Evolutionary conservation across 1,140 invertebrate genomes (phyloP).

Genomic region (Conus ventricosus): DNA sequence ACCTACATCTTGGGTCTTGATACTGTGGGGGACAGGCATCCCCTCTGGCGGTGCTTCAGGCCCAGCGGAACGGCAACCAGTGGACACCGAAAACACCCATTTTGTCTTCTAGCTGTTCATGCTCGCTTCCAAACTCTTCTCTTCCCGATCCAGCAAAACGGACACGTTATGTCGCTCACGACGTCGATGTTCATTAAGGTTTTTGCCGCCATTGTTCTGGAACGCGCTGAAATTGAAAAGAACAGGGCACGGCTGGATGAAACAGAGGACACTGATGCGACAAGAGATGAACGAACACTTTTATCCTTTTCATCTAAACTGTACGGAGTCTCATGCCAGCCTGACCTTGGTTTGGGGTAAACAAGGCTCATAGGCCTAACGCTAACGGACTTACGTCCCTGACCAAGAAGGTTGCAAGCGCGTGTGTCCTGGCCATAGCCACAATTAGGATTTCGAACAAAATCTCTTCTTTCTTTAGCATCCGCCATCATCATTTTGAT

Average conservation of each 20-base stretch:
- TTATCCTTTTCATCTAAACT: background rate
- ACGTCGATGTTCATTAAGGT: constrained; percentile 58
- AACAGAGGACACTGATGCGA: background rate
- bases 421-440: no score
- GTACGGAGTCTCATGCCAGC: background rate
- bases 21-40: constrained; percentile 53
- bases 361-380: background rate
- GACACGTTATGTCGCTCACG: constrained; percentile 69
- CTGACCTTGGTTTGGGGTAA: background rate
- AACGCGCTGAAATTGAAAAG: no score
- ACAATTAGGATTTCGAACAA: no score
- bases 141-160: constrained; percentile 72
- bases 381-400: background rate
- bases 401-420: no score
- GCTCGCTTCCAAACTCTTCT: constrained; percentile 66
- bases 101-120: constrained; percentile 59
- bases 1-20: background rate
- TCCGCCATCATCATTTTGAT: no score
- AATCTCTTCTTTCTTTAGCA: no score
- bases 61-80: constrained; percentile 65
- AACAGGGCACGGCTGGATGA: no score
- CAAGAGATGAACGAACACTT: background rate
- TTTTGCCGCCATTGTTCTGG: constrained; percentile 38
- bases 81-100: constrained; percentile 62
- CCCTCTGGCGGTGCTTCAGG: constrained; percentile 65